Conservation (phyloP, 2,888 invertebrate species). For the Pogonocherus hispidulus region DNA sequence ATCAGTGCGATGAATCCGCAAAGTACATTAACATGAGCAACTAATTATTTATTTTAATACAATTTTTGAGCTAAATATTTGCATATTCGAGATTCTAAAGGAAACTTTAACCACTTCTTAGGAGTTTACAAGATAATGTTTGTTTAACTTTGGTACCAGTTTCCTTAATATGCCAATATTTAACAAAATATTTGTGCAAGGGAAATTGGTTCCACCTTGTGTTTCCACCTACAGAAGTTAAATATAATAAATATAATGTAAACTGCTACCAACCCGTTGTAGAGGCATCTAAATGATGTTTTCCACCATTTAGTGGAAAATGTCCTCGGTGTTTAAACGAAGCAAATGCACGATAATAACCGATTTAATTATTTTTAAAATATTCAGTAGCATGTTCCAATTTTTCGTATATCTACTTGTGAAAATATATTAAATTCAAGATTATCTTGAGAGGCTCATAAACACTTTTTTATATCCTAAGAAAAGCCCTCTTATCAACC, state of each 20-base stretch:
- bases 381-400: constrained; percentile 50
- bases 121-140: no score
- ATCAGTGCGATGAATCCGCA: no score
- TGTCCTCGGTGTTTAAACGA: constrained; percentile 27
- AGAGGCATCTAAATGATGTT: constrained; percentile 7
- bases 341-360: constrained; percentile 45
- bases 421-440: constrained; percentile 50
- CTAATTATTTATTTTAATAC: no score
- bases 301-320: constrained; percentile 14
- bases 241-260: constrained; percentile 12
- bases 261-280: not conserved
- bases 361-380: constrained; percentile 53
- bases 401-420: constrained; percentile 43
- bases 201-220: not conserved
- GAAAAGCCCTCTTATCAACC: constrained; percentile 27
- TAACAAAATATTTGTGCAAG: constrained; percentile 1
- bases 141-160: not conserved
- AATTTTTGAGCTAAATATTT: no score
- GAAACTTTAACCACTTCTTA: no score
- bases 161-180: not conserved
- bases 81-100: no score
- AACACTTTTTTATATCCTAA: constrained; percentile 37
- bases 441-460: constrained; percentile 42
- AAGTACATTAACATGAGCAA: no score
- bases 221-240: not conserved